Percentiles rank a stretch among this genome's conserved stretches.
Conservation (phyloP, 2,113 vertebrate species). For the Casuarius casuarius region DNA sequence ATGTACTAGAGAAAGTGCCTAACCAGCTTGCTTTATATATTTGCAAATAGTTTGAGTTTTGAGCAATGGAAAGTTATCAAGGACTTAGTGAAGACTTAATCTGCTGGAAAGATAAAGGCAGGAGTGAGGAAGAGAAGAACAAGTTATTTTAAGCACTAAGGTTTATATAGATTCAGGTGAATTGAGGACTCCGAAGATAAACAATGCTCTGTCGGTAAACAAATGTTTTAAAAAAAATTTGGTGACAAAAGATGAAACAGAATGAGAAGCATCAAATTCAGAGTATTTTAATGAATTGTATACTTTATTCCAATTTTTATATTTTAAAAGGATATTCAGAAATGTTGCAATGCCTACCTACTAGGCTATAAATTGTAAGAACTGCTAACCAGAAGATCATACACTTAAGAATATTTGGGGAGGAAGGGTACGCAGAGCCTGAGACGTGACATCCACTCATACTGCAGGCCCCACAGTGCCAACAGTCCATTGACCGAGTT, state of each 20-base stretch:
- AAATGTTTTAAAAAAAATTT: not conserved
- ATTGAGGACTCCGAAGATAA: not conserved
- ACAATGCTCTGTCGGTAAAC: fast-evolving
- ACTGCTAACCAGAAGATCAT: not conserved
- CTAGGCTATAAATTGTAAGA: not conserved
- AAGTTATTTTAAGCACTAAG: not conserved
- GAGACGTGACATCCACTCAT: not conserved
- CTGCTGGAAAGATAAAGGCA: not conserved
- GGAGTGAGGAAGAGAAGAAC: not conserved
- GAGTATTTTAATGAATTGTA: not conserved
- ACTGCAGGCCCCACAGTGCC: not conserved
- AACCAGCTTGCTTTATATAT: not conserved
- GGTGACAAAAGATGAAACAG: not conserved
- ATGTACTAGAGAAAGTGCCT: not conserved
- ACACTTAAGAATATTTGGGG: not conserved
- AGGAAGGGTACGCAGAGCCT: not conserved
- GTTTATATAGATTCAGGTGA: not conserved
- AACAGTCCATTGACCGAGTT: fast-evolving
- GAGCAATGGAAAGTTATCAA: not conserved
- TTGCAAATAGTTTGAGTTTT: not conserved
- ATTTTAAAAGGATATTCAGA: not conserved
- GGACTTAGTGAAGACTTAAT: not conserved
- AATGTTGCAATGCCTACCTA: not conserved
- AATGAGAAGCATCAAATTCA: not conserved
- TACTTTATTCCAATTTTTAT: not conserved